Percentiles rank a stretch among this genome's conserved stretches.
These are phyloP conservation scores for Camponotus fellah DNA, from an alignment of 2,888 invertebrate species.

Conservation along the genomic window DNA sequence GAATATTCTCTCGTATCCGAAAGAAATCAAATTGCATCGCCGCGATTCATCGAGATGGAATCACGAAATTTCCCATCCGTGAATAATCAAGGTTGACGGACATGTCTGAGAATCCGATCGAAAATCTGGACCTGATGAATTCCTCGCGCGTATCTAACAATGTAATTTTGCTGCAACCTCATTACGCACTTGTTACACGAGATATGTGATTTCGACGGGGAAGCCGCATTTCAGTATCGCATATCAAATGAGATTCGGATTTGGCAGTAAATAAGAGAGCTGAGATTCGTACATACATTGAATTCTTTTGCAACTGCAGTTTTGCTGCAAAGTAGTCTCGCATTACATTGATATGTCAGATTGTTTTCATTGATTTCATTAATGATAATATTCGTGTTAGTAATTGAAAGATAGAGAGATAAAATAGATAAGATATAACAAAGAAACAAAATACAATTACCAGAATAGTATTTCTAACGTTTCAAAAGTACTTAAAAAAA, in stretches of 20 bases:
- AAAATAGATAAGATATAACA: background rate
- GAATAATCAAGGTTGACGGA: constrained; percentile 39
- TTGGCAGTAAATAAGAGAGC: constrained; percentile 1
- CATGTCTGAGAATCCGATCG: constrained; percentile 18
- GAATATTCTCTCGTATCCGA: background rate
- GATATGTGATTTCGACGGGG: constrained; percentile 12
- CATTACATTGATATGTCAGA: background rate
- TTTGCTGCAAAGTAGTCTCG: background rate
- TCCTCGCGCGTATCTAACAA: constrained; percentile 1
- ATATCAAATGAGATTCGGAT: background rate
- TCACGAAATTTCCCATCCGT: background rate
- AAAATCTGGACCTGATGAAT: background rate
- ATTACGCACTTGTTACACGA: constrained; percentile 22
- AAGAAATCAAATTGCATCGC: constrained; percentile 42
- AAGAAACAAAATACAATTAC: background rate
- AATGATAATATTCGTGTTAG: background rate
- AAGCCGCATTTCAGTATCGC: constrained; percentile 24
- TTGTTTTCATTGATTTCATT: constrained; percentile 6
- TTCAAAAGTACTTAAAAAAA: background rate
- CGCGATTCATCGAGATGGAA: background rate
- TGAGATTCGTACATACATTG: background rate
- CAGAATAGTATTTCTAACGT: too few relatives aligned
- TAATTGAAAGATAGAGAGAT: background rate
- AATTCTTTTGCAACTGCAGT: background rate
- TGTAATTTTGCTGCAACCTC: constrained; percentile 26